Evolutionary conservation across 2,888 invertebrate genomes (phyloP).

Genomic region (Pristionchus fissidentatus): DNA sequence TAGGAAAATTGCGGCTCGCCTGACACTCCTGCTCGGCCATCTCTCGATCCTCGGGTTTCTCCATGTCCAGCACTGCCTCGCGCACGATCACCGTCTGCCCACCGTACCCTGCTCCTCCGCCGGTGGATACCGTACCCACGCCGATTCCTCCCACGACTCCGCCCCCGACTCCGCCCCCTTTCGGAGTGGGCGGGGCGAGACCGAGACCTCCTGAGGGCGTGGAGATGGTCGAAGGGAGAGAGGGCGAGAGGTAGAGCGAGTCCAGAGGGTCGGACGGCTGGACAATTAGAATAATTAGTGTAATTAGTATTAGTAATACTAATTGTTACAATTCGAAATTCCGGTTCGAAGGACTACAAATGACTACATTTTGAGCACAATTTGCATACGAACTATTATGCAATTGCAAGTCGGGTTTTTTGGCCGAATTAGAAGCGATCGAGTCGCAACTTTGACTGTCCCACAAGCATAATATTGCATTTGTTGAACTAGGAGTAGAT

Average conservation of each 20-base stretch:
- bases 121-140: background rate
- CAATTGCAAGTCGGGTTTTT: too few relatives aligned
- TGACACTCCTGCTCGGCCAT: constrained; percentile 39
- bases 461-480: too few relatives aligned
- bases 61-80: constrained; percentile 23
- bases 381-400: too few relatives aligned
- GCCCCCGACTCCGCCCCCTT: background rate
- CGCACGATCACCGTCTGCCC: background rate
- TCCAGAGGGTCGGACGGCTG: constrained; percentile 1
- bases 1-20: background rate
- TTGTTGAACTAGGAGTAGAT: too few relatives aligned
- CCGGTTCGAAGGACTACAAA: too few relatives aligned
- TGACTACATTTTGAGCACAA: too few relatives aligned
- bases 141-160: background rate
- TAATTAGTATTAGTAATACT: too few relatives aligned
- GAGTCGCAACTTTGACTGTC: too few relatives aligned
- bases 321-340: too few relatives aligned
- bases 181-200: constrained; percentile 29
- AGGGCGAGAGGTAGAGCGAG: constrained; percentile 37
- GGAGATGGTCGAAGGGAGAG: constrained; percentile 17
- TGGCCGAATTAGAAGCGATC: too few relatives aligned
- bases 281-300: background rate
- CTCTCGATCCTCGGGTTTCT: constrained; percentile 34
- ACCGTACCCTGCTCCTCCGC: constrained; percentile 19
- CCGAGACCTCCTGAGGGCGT: background rate